phyloP scores from a whole-genome alignment of 2,888 invertebrate species.

The Eupithecia tripunctaria region DNA sequence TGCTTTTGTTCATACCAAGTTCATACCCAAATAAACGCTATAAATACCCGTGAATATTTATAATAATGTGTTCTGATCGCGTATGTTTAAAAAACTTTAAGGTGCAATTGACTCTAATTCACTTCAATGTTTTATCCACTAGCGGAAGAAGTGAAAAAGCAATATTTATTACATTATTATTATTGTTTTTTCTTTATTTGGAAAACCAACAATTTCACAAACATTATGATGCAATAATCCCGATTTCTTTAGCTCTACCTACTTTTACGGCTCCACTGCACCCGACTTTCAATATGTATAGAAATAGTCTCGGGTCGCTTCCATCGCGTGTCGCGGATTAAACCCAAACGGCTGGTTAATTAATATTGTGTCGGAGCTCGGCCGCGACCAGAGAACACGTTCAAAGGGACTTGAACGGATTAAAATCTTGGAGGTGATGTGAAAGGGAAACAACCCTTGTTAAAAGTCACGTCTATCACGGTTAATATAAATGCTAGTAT shows the following conservation, averaged over 20 bases:
- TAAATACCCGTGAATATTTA: no score
- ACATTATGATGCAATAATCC: no score
- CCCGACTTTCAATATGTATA: slow-evolving; percentile 17
- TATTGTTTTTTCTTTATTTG: no score
- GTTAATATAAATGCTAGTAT: no score
- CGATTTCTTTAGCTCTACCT: not conserved
- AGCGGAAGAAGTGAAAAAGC: no score
- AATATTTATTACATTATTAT: no score
- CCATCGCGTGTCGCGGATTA: slow-evolving; percentile 54
- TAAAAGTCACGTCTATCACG: not conserved
- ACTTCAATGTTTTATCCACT: no score
- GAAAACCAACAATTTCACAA: no score
- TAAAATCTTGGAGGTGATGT: not conserved
- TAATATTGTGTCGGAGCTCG: slow-evolving; percentile 31
- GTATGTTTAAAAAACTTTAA: no score
- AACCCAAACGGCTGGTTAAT: slow-evolving; percentile 35
- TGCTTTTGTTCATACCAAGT: slow-evolving; percentile 12
- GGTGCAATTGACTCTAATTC: no score
- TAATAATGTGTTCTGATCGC: no score
- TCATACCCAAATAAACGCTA: not conserved
- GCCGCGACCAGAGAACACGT: slow-evolving; percentile 27
- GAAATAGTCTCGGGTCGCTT: slow-evolving; percentile 40
- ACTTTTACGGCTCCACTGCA: not conserved
- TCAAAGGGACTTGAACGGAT: not conserved
- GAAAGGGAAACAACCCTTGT: not conserved